phyloP scores from a whole-genome alignment of 2,113 vertebrate species.

The Petroica traversi region DNA sequence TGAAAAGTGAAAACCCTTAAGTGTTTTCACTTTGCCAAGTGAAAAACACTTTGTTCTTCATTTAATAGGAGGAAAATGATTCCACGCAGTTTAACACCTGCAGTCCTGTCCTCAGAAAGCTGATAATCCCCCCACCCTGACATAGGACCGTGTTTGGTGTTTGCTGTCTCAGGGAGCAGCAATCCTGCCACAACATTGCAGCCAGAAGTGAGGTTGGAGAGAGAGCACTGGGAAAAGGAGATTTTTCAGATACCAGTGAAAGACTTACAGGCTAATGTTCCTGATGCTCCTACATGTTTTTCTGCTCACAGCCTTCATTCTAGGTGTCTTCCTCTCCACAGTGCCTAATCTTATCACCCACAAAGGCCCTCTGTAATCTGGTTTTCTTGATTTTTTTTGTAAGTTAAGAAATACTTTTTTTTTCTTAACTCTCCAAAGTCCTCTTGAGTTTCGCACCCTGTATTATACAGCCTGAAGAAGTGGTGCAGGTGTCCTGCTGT shows the following conservation, averaged over 20 bases:
- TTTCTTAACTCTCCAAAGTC: neutral
- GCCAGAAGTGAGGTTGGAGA: neutral
- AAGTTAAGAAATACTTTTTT: too few relatives aligned
- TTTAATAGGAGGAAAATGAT: neutral
- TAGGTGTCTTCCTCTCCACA: neutral
- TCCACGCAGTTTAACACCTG: neutral
- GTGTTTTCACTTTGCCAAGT: neutral
- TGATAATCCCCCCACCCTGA: neutral
- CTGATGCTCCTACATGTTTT: neutral
- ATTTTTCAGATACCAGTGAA: neutral
- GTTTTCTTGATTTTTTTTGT: neutral
- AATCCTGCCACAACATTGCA: accelerated
- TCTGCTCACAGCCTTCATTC: neutral
- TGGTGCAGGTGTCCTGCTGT: neutral
- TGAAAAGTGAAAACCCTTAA: neutral
- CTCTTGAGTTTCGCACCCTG: neutral
- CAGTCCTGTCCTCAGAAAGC: neutral
- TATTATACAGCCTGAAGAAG: neutral
- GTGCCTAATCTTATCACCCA: neutral
- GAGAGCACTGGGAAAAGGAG: neutral
- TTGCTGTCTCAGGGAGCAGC: neutral
- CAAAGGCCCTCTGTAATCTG: neutral
- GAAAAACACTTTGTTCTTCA: neutral
- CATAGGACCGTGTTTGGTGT: neutral
- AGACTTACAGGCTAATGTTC: neutral